Conservation (phyloP, 1,140 invertebrate species). For the Polyergus mexicanus region DNA sequence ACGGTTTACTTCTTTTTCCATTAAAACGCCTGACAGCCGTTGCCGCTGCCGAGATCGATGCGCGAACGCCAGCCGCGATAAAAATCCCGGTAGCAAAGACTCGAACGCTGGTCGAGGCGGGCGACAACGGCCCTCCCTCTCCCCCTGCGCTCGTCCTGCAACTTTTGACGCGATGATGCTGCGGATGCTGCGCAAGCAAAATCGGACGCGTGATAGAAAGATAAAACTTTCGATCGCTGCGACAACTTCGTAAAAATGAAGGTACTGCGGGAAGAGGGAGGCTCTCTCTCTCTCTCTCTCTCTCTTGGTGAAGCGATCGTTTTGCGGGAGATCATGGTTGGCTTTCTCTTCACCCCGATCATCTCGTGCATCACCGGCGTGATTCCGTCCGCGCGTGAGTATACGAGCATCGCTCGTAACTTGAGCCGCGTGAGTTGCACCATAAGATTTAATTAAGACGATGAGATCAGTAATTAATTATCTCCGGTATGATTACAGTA, state of each 20-base stretch:
- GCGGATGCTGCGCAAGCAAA: slow-evolving; percentile 5
- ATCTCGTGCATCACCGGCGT: background rate
- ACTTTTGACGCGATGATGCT: slow-evolving; percentile 30
- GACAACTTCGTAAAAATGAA: background rate
- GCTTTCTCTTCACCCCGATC: background rate
- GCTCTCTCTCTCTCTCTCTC: background rate
- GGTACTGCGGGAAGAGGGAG: background rate
- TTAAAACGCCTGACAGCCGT: slow-evolving; percentile 37
- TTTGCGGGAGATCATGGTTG: slow-evolving; percentile 26
- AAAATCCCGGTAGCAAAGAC: slow-evolving; percentile 19
- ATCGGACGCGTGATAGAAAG: slow-evolving; percentile 52
- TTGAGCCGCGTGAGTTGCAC: slow-evolving; percentile 31
- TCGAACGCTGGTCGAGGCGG: background rate
- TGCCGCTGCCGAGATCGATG: slow-evolving; percentile 21
- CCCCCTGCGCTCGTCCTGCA: background rate
- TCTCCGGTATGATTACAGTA: background rate
- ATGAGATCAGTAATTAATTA: slow-evolving; percentile 12
- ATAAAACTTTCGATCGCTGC: slow-evolving; percentile 41
- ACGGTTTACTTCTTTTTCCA: slow-evolving; percentile 44
- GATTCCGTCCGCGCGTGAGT: slow-evolving; percentile 7
- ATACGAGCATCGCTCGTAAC: background rate
- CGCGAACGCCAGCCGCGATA: slow-evolving; percentile 6
- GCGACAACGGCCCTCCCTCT: slow-evolving; percentile 23
- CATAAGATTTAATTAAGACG: slow-evolving; percentile 35
- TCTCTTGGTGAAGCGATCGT: background rate